Evolutionary conservation across 2,113 vertebrate genomes (phyloP).

Genomic region (Stigmatopora argus): DNA sequence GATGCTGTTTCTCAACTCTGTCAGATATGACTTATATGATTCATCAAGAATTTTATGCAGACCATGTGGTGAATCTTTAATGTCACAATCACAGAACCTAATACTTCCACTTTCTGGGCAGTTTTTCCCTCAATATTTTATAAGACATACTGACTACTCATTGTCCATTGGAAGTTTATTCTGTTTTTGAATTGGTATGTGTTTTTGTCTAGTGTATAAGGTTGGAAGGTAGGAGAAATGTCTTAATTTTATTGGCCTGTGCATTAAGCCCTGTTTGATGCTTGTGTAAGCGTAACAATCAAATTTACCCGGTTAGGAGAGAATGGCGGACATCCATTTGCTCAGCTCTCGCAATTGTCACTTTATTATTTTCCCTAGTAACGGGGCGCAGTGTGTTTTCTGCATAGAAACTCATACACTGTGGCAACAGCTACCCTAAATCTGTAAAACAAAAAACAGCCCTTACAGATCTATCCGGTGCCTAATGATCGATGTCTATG

Average conservation of each 20-base stretch:
- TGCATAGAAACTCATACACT: neutral
- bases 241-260: constrained; percentile 21
- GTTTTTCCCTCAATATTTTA: too few relatives aligned
- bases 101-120: too few relatives aligned
- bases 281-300: constrained; percentile 56
- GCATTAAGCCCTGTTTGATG: constrained; percentile 32
- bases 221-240: neutral
- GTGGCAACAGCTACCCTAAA: constrained; percentile 2
- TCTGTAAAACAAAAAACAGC: neutral
- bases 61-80: neutral
- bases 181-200: too few relatives aligned
- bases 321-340: constrained; percentile 50
- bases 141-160: too few relatives aligned
- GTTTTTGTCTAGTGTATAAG: too few relatives aligned
- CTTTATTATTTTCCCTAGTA: constrained; percentile 30
- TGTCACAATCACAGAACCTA: neutral
- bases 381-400: constrained; percentile 32
- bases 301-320: constrained; percentile 33
- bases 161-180: too few relatives aligned
- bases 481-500: neutral
- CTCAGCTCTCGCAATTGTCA: constrained; percentile 36
- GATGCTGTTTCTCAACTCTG: neutral
- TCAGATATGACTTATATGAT: too few relatives aligned
- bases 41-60: neutral
- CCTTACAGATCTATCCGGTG: neutral